phyloP scores from a whole-genome alignment of 2,888 invertebrate species.

The Temnothorax unifasciatus region DNA sequence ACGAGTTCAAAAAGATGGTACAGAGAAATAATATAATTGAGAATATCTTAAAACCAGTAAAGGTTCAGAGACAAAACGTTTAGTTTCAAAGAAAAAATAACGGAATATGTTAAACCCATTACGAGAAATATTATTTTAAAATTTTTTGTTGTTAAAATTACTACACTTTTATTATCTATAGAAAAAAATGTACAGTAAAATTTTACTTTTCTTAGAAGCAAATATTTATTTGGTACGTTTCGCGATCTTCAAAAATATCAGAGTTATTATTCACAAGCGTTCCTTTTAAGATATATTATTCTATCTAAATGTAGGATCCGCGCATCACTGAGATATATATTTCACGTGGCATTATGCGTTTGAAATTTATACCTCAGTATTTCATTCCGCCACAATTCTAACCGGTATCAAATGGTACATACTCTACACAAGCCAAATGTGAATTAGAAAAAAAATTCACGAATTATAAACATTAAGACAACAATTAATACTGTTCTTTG shows the following conservation, averaged over 20 bases:
- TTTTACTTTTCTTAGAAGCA: not conserved
- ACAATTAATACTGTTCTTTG: slow-evolving; percentile 8
- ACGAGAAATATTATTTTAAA: not conserved
- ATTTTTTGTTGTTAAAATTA: not conserved
- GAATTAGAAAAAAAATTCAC: slow-evolving; percentile 35
- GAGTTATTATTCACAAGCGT: slow-evolving; percentile 21
- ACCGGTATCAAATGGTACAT: slow-evolving; percentile 29
- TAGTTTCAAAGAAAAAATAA: not conserved
- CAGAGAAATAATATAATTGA: not conserved
- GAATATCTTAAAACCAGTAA: not conserved
- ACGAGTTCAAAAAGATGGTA: not conserved
- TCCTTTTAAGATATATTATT: slow-evolving; percentile 48
- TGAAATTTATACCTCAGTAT: slow-evolving; percentile 49
- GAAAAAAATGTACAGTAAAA: not conserved
- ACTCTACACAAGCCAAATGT: slow-evolving; percentile 12
- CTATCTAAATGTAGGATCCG: slow-evolving; percentile 34
- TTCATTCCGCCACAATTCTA: slow-evolving; percentile 39
- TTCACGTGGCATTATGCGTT: slow-evolving; percentile 51
- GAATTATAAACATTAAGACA: not conserved
- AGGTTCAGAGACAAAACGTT: not conserved
- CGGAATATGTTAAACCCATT: not conserved
- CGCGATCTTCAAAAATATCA: slow-evolving; percentile 1
- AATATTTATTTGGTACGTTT: not conserved
- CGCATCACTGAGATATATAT: slow-evolving; percentile 47
- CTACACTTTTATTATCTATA: not conserved